A percentile compares a stretch with the other conserved stretches of the same genome.
Conservation (phyloP, 2,113 vertebrate genomes). For the Actenoides lindsayi region DNA sequence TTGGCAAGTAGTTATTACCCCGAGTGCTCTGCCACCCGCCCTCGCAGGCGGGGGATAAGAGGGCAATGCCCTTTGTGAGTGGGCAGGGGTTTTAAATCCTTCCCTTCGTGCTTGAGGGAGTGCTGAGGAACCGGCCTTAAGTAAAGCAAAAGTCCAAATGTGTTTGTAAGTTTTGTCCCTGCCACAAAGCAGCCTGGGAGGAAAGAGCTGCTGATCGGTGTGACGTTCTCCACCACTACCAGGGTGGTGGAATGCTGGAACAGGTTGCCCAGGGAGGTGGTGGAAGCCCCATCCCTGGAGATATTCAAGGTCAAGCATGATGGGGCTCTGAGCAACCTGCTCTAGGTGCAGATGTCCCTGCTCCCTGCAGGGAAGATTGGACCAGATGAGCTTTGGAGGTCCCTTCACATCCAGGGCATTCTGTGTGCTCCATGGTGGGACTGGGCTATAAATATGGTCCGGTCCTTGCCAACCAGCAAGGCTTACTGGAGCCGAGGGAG, state of each 20-base stretch:
- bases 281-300: not conserved
- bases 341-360: too few species aligned
- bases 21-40: not conserved
- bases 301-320: not conserved
- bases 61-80: accelerated
- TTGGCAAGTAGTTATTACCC: not conserved
- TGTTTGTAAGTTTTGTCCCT: not conserved
- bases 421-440: too few species aligned
- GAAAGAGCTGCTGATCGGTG: accelerated
- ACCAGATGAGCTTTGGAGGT: too few species aligned
- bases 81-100: not conserved
- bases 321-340: too few species aligned
- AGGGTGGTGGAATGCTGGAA: too few species aligned
- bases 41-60: not conserved
- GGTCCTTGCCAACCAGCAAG: not conserved
- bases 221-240: not conserved
- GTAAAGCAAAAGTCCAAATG: not conserved
- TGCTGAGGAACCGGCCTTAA: not conserved
- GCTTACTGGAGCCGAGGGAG: too few species aligned
- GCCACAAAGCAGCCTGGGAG: not conserved
- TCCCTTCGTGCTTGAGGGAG: not conserved
- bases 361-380: too few species aligned
- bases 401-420: too few species aligned
- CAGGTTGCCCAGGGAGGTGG: too few species aligned
- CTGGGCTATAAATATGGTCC: accelerated